These are phyloP conservation scores for Macroramphosus scolopax DNA, from an alignment of 2,797 vertebrate species.

Conservation along the genomic window DNA sequence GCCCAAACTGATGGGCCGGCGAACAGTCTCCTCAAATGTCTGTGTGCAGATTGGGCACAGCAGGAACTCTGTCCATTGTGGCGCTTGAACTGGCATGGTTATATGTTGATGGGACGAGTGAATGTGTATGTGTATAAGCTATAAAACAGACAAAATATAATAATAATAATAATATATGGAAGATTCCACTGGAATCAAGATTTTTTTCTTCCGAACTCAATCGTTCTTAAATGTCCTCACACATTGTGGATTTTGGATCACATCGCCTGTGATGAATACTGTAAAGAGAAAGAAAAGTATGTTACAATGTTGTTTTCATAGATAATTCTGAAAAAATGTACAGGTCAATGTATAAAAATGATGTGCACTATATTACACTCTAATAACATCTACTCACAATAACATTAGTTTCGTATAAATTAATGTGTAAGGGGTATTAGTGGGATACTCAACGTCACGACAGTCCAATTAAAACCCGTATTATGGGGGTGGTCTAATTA, in stretches of 20 bases:
- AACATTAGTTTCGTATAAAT: too few relatives aligned
- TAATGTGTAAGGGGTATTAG: too few relatives aligned
- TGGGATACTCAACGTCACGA: too few relatives aligned
- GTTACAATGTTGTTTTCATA: too few relatives aligned
- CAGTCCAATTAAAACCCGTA: background rate
- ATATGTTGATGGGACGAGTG: conserved; percentile 74
- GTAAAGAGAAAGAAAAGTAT: conserved; percentile 51
- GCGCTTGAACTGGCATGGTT: conserved; percentile 99
- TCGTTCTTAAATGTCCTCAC: conserved; percentile 80
- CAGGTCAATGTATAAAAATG: too few relatives aligned
- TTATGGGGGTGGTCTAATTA: background rate
- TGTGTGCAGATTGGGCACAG: conserved; percentile 99
- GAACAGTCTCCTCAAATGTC: conserved; percentile 97
- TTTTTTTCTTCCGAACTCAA: conserved; percentile 78
- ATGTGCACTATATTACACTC: too few relatives aligned
- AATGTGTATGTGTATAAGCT: conserved; percentile 60
- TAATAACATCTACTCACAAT: too few relatives aligned
- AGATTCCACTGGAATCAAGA: conserved; percentile 99
- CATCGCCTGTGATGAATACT: conserved; percentile 82
- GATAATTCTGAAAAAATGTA: too few relatives aligned
- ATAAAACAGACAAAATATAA: conserved; percentile 74
- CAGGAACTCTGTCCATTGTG: conserved; percentile 99
- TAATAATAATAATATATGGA: conserved; percentile 73
- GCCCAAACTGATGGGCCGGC: conserved; percentile 96
- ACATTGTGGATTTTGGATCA: conserved; percentile 81